Evolutionary conservation across 2,797 vertebrate species (phyloP), one percentile per base, ranked within the genome.

Genomic region (Melanitta fusca): DNA sequence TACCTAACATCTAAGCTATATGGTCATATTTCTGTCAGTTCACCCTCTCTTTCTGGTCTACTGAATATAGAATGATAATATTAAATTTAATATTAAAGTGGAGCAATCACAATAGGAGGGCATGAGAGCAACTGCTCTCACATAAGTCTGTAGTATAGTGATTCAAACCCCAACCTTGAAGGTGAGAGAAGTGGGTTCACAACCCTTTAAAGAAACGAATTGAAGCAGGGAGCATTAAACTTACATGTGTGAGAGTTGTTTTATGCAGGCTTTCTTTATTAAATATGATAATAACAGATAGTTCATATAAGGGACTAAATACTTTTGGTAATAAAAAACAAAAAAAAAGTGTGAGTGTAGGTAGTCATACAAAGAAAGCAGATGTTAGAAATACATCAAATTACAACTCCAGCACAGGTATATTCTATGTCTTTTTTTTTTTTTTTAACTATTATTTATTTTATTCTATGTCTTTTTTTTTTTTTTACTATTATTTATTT

Each of bases 91-190:
- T 82, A 78, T 88, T 91, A 22, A 69, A 92, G 68, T 61, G 32
- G 43, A 82, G 24, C 11, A 85, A 30, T 65, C 54, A 78, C 60
- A 91, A 75, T 45, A 83, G n/a, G 4, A 88, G 49, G 43, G 58
- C 36, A 62, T 53, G 45, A 81, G n/a, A 89, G 39, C 57, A 64
- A 61, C 61, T 80, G 18, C 32, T 85, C 6, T 68, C 57, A 39
- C 51, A 45, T 21, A 87, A 66, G 12, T 22, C 60, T 82, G 28
- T 62, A 56, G 3, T 41, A 53, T 5, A 71, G 49, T 13, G 25
- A 69, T 91, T 87, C 64, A 85, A 89, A 92, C 60, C 39, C 86
- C 82, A 39, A 91, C 88, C 57, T 85, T n/a, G 28, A 91, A 91
- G 41, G 93, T 34, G 74, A 69, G 28, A 93, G 41, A 81, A 92